Conservation (phyloP, 2,888 invertebrate species). For the Coenonympha arcania region DNA sequence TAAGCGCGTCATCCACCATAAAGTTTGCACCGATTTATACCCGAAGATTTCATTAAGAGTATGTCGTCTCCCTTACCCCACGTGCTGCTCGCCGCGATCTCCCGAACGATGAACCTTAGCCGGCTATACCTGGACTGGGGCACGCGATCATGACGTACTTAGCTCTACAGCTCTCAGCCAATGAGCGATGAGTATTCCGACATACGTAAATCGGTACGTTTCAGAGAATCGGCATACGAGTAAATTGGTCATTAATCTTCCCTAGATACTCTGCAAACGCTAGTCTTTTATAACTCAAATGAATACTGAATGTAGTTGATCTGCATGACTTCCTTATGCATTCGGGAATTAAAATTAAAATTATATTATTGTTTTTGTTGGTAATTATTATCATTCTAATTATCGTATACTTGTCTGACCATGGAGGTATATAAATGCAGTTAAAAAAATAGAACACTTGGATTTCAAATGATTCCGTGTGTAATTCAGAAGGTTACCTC, state of each 20-base stretch:
- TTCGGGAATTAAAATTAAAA: not conserved
- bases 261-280: not conserved
- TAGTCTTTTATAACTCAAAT: not conserved
- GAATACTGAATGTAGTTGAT: not conserved
- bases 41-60: too few species aligned
- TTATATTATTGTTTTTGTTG: not conserved
- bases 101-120: conserved; percentile 47
- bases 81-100: conserved; percentile 25
- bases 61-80: not conserved
- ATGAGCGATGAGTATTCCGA: not conserved
- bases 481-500: not conserved
- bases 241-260: not conserved
- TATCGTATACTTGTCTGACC: too few species aligned
- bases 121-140: conserved; percentile 17
- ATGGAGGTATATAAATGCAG: too few species aligned
- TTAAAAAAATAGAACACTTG: too few species aligned
- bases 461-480: not conserved
- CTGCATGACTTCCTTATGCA: not conserved
- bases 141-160: not conserved
- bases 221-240: not conserved
- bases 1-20: too few species aligned
- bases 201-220: not conserved
- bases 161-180: not conserved
- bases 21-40: too few species aligned
- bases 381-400: too few species aligned